Conservation (phyloP, 1,140 invertebrate species). For the Brachionus paranguensis region DNA sequence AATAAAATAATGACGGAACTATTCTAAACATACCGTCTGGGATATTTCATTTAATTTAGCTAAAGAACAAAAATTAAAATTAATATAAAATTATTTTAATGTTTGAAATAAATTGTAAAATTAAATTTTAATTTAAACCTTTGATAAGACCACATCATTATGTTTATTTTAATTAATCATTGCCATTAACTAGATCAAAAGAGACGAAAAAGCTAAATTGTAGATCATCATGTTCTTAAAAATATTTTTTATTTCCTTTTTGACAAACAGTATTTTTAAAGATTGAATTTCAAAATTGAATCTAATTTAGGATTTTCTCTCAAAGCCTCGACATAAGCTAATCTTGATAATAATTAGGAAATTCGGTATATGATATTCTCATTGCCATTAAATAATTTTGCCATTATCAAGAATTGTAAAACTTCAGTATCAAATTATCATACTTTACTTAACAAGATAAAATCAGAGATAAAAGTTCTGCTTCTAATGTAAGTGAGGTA, state of each 20-base stretch:
- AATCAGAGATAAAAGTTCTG: too few species aligned
- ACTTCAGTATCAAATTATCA: too few species aligned
- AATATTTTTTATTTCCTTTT: not conserved
- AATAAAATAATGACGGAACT: too few species aligned
- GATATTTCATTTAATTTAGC: too few species aligned
- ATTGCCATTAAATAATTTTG: not conserved
- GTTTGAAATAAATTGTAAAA: too few species aligned
- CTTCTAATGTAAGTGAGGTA: too few species aligned
- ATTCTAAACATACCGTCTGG: too few species aligned
- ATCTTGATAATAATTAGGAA: not conserved
- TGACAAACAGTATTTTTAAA: not conserved
- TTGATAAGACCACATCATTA: too few species aligned
- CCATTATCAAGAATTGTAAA: not conserved
- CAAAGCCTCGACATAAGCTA: not conserved
- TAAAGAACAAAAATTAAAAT: too few species aligned
- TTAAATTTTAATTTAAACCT: too few species aligned
- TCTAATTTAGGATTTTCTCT: not conserved
- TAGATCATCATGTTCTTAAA: not conserved
- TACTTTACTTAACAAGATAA: too few species aligned
- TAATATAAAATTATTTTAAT: too few species aligned
- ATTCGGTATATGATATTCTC: not conserved
- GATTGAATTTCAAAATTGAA: not conserved
- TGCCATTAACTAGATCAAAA: not conserved
- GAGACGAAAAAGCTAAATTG: not conserved
- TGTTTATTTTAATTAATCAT: not conserved